These are phyloP conservation scores for Marmota monax DNA, from an alignment of 2,113 vertebrate genomes.

Conservation along the genomic window DNA sequence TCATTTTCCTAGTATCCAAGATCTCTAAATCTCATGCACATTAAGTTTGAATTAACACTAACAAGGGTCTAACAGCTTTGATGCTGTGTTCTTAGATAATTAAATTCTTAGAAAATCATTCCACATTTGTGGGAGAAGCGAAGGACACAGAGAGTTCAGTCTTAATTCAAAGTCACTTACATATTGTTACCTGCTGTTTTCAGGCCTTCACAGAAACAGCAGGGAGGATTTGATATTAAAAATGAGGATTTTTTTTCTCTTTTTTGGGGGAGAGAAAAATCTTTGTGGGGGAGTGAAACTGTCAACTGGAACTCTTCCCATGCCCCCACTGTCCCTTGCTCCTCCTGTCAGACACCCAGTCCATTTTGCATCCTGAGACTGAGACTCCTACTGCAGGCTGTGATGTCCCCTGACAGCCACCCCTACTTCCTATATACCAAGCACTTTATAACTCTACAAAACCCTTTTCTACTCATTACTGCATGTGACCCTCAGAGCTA, in stretches of 20 bases:
- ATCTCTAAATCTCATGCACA: conserved; percentile 83
- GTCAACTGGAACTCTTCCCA: conserved; percentile 1
- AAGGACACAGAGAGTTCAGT: conserved; percentile 78
- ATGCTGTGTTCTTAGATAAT: conserved; percentile 84
- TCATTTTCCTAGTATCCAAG: conserved; percentile 78
- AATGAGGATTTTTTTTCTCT: conserved; percentile 25
- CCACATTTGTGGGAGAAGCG: conserved; percentile 78
- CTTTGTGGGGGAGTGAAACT: neutral
- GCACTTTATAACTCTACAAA: neutral
- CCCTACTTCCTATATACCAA: neutral
- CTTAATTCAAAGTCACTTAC: conserved; percentile 83
- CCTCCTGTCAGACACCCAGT: neutral
- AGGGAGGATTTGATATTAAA: conserved; percentile 78
- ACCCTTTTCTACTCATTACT: neutral
- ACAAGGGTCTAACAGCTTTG: conserved; percentile 82
- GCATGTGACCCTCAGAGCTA: neutral
- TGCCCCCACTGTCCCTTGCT: neutral
- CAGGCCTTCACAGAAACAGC: conserved; percentile 72
- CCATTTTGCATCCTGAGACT: neutral
- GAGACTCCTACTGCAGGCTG: neutral
- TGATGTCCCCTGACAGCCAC: neutral
- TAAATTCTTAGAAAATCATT: conserved; percentile 84
- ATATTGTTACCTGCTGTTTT: conserved; percentile 81
- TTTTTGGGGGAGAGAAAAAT: neutral
- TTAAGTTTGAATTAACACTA: conserved; percentile 84